Percentiles rank a stretch among this genome's conserved stretches.
Evolutionary conservation across 2,797 vertebrate species (phyloP).

Genomic region (Sebastes hubbsi): DNA sequence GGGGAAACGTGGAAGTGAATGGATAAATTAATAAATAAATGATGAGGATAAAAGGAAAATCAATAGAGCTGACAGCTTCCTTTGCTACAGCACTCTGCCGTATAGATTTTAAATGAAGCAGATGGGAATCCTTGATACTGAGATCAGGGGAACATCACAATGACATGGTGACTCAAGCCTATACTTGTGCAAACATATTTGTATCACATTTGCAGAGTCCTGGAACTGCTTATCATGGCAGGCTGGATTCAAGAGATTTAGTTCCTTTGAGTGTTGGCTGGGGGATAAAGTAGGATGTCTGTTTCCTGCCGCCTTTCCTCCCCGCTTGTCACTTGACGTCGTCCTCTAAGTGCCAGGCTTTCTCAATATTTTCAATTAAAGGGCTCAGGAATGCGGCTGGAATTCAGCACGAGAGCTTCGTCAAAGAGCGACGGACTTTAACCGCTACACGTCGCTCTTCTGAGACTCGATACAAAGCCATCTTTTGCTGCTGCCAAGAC

Average conservation of each 20-base stretch:
- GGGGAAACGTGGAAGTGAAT: conserved; percentile 32
- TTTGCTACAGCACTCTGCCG: conserved; percentile 18
- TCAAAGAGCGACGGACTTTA: conserved; percentile 42
- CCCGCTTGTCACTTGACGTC: conserved; percentile 43
- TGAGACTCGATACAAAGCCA: conserved; percentile 35
- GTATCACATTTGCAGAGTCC: conserved; percentile 25
- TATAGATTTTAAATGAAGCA: conserved; percentile 64
- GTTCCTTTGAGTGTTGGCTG: conserved; percentile 27
- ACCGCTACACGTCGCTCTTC: conserved; percentile 38
- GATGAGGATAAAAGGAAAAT: conserved; percentile 68
- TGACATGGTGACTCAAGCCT: conserved; percentile 27
- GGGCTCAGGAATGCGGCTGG: conserved; percentile 40
- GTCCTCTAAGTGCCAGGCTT: conserved; percentile 44
- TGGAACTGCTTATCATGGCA: conserved; percentile 44
- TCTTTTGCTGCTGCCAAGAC: conserved; percentile 44
- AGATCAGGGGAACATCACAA: conserved; percentile 36
- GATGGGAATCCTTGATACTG: conserved; percentile 48
- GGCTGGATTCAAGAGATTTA: conserved; percentile 53
- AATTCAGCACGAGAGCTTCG: conserved; percentile 27
- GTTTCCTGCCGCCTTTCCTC: conserved; percentile 44
- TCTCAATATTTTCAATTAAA: conserved; percentile 72
- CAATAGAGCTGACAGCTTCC: conserved; percentile 60
- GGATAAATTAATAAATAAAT: conserved; percentile 72
- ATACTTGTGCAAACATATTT: conserved; percentile 41
- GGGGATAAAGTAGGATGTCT: conserved; percentile 52